Percentiles rank a stretch among this genome's conserved stretches.
Evolutionary conservation across 2,888 invertebrate genomes (phyloP).

Genomic region (Drosophila subquinaria): DNA sequence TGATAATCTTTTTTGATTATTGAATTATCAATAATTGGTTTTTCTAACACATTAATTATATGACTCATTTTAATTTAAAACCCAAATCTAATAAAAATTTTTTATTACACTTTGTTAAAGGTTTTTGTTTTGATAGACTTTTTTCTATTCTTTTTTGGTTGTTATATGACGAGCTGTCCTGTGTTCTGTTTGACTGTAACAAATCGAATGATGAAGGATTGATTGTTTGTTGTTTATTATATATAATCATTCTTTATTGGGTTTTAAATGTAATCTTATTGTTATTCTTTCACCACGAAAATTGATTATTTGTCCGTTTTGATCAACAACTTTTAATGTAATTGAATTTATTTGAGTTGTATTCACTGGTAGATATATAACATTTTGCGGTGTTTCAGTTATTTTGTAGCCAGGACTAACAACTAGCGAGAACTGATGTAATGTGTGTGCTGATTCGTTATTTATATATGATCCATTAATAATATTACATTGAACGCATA

Average conservation of each 20-base stretch:
- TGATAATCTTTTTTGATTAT: no score
- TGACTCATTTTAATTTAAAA: no score
- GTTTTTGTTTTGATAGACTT: background rate
- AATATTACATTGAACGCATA: conserved; percentile 4
- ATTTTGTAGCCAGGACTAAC: conserved; percentile 5
- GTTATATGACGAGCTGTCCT: background rate
- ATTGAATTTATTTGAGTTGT: background rate
- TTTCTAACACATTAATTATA: no score
- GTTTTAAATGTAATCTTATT: conserved; percentile 8
- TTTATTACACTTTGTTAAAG: no score
- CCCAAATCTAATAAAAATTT: no score
- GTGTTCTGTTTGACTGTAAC: background rate
- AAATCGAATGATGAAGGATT: conserved; percentile 1
- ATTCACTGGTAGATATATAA: conserved; percentile 7
- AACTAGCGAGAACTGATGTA: conserved; percentile 1
- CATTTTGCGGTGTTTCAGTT: conserved; percentile 6
- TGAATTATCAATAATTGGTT: no score
- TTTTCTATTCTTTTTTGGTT: background rate
- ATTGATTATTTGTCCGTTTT: conserved; percentile 4
- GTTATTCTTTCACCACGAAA: conserved; percentile 17
- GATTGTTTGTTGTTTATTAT: conserved; percentile 1
- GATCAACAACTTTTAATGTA: conserved; percentile 3
- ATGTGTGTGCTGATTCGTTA: conserved; percentile 4
- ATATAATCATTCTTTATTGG: conserved; percentile 5
- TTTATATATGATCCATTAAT: conserved; percentile 11